Conservation (phyloP, 2,113 vertebrate species). For the Maccullochella peelii region DNA sequence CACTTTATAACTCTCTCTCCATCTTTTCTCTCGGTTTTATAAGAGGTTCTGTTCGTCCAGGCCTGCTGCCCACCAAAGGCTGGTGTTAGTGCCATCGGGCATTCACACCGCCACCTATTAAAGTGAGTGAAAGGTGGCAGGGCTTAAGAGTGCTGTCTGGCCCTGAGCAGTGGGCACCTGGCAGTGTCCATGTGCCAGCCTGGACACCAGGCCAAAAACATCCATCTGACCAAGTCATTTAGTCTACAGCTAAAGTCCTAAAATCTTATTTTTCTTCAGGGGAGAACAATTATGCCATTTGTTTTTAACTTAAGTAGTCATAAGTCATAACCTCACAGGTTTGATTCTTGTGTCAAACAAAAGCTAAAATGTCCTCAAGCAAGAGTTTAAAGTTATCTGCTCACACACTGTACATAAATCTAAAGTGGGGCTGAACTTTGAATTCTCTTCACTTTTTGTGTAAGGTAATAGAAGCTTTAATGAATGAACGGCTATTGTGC, state of each 20-base stretch:
- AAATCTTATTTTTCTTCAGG: background rate
- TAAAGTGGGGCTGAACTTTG: no score
- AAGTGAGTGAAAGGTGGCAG: conserved; percentile 71
- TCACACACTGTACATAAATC: background rate
- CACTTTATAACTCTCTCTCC: conserved; percentile 65
- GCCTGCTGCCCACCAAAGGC: conserved; percentile 69
- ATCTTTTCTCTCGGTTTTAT: conserved; percentile 64
- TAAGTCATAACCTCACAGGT: background rate
- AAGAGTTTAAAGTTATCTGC: background rate
- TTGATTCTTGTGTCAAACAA: background rate
- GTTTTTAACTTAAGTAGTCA: background rate
- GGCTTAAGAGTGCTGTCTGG: conserved; percentile 69
- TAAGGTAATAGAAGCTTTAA: no score
- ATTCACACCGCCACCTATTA: conserved; percentile 69
- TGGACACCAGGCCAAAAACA: conserved; percentile 53
- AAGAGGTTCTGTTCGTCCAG: conserved; percentile 70
- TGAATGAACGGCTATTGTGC: background rate
- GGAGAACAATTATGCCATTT: background rate
- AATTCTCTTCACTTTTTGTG: background rate
- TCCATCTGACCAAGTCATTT: conserved; percentile 58
- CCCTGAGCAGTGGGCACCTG: conserved; percentile 70
- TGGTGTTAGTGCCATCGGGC: conserved; percentile 61
- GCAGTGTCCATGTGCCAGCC: conserved; percentile 62
- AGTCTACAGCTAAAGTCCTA: background rate
- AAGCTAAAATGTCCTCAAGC: background rate